These are phyloP conservation scores for Melanocharis versteri DNA, from an alignment of 2,113 vertebrate genomes.

Conservation along the genomic window DNA sequence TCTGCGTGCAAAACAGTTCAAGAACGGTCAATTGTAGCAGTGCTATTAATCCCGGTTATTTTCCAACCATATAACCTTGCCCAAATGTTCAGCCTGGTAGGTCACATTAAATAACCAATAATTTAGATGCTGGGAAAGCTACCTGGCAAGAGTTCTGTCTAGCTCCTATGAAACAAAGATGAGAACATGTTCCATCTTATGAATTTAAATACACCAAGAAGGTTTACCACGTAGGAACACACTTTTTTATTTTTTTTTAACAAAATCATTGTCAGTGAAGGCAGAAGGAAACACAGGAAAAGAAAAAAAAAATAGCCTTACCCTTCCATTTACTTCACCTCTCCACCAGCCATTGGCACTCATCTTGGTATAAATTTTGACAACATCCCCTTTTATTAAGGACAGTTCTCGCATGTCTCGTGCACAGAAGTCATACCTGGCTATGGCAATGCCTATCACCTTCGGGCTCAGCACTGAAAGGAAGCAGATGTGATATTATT, in stretches of 20 bases:
- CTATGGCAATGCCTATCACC: conserved; percentile 91
- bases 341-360: conserved; percentile 97
- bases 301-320: conserved; percentile 48
- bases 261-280: background rate
- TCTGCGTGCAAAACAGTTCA: background rate
- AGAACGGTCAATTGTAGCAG: background rate
- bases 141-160: background rate
- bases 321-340: conserved; percentile 92
- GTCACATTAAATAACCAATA: background rate
- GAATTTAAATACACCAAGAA: background rate
- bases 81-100: background rate
- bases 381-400: conserved; percentile 89
- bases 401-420: conserved; percentile 93
- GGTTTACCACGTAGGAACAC: background rate
- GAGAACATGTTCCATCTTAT: background rate
- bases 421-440: conserved; percentile 94
- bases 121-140: background rate
- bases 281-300: background rate
- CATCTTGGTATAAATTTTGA: conserved; percentile 95
- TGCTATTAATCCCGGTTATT: background rate
- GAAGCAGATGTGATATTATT: background rate
- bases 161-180: background rate
- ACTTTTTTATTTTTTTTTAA: no score
- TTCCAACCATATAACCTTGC: background rate
- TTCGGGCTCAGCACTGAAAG: conserved; percentile 86